Base-by-base conservation (phyloP, 2,888 invertebrate genomes). In the Papilio protenor region DNA sequence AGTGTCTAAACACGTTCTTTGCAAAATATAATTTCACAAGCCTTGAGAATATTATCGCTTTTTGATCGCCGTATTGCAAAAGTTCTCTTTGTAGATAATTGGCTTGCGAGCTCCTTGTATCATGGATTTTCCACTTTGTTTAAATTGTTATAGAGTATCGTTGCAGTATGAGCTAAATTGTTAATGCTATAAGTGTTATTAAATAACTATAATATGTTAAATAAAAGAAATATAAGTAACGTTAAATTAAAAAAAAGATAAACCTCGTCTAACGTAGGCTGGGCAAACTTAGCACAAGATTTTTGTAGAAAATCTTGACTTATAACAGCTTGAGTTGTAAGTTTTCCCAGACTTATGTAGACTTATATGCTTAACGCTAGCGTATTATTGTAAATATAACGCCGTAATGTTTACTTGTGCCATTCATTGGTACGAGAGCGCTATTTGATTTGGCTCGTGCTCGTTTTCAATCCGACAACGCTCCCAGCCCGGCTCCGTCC, bases 381-480 rank as follows among this genome's bases (percentile, higher is more conserved):
- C 40, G 40, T 45, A 45, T 12, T 66, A 66, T 66, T 45, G 66
- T 45, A 66, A 66, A 40, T 45, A 66, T 45, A 21, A 45, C 45
- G 10, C 66, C n/a, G 21, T 66, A 45, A 66, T 45, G 12, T 66
- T 45, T 66, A 21, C 45, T 45, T 66, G 66, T 66, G 45, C n/a
- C 16, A 66, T 66, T 66, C 64, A 11, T 61, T 33, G 16, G 61
- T 40, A 40, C 45, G 66, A 66, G 66, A 66, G 12, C 21, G 66
- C 66, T 40, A 52, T 72, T 72, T 72, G 72, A 72, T 72, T 72
- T 72, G 55, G 72, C 72, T 40, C 18, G 52, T 27, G 72, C 55
- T 55, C 72, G 55, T 52, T 72, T 52, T 72, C 72, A 72, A 52
- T 72, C 55, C 52, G 72, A 55, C 72, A 57, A 55, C 72, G 55